A percentile compares a stretch with the other conserved stretches of the same genome.
Evolutionary conservation across 2,888 invertebrate genomes (phyloP).

Genomic region (Sphinx pinastri): DNA sequence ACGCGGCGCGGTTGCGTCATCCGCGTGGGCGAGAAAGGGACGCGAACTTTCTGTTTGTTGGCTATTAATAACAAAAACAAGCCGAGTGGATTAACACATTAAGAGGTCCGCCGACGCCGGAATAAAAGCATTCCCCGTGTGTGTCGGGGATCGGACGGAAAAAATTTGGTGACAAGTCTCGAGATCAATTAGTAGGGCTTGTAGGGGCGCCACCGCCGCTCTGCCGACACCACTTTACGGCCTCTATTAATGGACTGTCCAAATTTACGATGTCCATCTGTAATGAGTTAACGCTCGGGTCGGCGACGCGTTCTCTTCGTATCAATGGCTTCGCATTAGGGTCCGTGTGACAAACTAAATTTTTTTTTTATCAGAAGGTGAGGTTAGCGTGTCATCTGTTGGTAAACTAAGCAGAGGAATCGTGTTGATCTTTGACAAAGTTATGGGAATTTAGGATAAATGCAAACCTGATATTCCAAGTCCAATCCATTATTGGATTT

Average conservation of each 20-base stretch:
- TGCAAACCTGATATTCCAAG: too few relatives aligned
- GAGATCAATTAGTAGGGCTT: constrained; percentile 55
- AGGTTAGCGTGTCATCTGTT: too few relatives aligned
- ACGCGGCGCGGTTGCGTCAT: constrained; percentile 29
- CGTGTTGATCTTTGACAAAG: too few relatives aligned
- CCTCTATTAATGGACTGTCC: constrained; percentile 25
- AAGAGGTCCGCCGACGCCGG: constrained; percentile 69
- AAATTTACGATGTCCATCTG: constrained; percentile 27
- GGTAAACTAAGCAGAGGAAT: too few relatives aligned
- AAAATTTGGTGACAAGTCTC: constrained; percentile 58
- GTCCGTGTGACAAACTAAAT: too few relatives aligned
- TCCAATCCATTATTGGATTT: too few relatives aligned
- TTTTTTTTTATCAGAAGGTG: too few relatives aligned
- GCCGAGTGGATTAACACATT: constrained; percentile 82
- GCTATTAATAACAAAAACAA: constrained; percentile 75
- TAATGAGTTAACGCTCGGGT: constrained; percentile 19
- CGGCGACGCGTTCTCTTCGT: neutral
- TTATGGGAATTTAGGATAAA: too few relatives aligned
- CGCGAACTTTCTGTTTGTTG: constrained; percentile 58
- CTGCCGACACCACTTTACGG: constrained; percentile 30
- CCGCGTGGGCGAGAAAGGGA: constrained; percentile 48
- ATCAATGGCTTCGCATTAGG: neutral
- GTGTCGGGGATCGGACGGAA: constrained; percentile 53
- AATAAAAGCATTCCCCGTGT: constrained; percentile 76
- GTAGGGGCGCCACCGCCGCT: constrained; percentile 39